Percentiles rank a stretch among this genome's conserved stretches.
Conservation (phyloP, 2,797 vertebrate genomes). For the Vireo griseus region DNA sequence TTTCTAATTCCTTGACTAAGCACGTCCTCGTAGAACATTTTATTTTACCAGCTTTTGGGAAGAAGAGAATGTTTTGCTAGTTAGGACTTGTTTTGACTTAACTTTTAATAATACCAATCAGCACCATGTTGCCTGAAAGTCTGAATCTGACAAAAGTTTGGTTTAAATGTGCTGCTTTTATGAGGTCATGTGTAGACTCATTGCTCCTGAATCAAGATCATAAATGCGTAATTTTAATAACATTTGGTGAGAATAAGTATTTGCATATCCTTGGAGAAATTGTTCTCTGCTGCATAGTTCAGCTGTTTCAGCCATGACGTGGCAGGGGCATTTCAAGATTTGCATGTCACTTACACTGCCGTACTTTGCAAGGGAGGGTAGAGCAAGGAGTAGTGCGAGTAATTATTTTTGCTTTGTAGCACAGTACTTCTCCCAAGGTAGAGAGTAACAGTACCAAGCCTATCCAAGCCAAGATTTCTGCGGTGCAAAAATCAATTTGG, state of each 20-base stretch:
- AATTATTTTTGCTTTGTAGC: neutral
- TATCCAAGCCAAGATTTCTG: neutral
- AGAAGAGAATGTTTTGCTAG: constrained; percentile 46
- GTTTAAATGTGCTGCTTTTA: constrained; percentile 41
- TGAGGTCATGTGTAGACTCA: constrained; percentile 48
- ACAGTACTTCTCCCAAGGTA: neutral
- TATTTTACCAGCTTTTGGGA: constrained; percentile 43
- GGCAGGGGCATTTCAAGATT: neutral
- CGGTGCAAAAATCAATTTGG: neutral
- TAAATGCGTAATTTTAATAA: constrained; percentile 43
- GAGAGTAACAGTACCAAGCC: neutral
- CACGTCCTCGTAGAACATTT: constrained; percentile 29
- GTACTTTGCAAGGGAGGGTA: neutral
- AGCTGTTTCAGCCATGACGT: neutral
- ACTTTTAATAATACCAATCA: constrained; percentile 53
- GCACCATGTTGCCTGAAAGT: constrained; percentile 57
- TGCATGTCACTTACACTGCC: fast-evolving
- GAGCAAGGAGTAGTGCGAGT: neutral
- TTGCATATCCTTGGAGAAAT: constrained; percentile 16
- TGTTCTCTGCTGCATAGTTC: neutral
- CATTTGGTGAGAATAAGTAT: neutral
- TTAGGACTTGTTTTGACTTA: constrained; percentile 45
- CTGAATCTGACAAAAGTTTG: constrained; percentile 57
- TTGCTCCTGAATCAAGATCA: constrained; percentile 38
- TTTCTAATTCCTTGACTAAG: constrained; percentile 43